A percentile compares a stretch with the other conserved stretches of the same genome.
Evolutionary conservation across 1,140 invertebrate species (phyloP).

Genomic region (Trachelipus rathkii): DNA sequence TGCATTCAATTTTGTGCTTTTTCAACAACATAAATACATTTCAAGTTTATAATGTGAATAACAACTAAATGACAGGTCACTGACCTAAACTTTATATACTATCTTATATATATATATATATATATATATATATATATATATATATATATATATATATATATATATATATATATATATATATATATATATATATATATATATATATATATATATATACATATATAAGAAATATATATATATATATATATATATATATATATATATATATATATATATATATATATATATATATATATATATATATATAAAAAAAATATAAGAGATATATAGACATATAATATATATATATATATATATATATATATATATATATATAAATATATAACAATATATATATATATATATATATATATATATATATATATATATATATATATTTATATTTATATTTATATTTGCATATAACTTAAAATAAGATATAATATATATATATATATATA

Average conservation of each 20-base stretch:
- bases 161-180: no score
- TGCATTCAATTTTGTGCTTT: no score
- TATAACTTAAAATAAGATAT: no score
- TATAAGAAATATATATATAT: slow-evolving; percentile 15
- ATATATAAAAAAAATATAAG: not conserved
- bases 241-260: slow-evolving; percentile 15
- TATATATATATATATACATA: slow-evolving; percentile 9
- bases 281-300: slow-evolving; percentile 11
- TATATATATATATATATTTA: no score
- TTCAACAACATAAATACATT: no score
- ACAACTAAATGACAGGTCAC: no score
- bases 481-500: no score
- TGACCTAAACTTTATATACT: no score
- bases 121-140: slow-evolving; percentile 8
- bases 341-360: slow-evolving; percentile 15
- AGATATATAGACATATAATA: not conserved
- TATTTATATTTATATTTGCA: no score
- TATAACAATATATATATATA: slow-evolving; percentile 7
- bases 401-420: not conserved
- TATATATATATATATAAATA: slow-evolving; percentile 8
- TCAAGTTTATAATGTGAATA: no score
- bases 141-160: not conserved
- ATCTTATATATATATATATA: slow-evolving; percentile 15
- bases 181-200: not conserved
- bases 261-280: slow-evolving; percentile 9